A percentile compares a stretch with the other conserved stretches of the same genome.
Evolutionary conservation across 1,140 invertebrate genomes (phyloP).

Genomic region (Ceratina australensis): DNA sequence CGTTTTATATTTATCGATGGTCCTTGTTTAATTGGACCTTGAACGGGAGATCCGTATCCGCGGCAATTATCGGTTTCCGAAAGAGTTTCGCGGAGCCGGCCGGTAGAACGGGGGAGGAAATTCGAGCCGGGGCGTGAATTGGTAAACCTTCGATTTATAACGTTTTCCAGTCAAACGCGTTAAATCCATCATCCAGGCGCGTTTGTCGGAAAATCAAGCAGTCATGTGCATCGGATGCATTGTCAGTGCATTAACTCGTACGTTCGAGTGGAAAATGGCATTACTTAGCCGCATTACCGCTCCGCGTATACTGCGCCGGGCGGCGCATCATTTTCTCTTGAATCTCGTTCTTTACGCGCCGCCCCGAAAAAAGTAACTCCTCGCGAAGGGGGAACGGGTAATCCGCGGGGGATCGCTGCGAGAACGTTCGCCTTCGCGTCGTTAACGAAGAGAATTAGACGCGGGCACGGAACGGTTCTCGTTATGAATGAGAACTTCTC

Average conservation of each 20-base stretch:
- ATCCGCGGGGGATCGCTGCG: not conserved
- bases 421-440: not conserved
- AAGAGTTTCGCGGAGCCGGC: not conserved
- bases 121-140: conserved; percentile 25
- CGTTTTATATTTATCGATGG: no score
- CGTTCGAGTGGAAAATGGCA: conserved; percentile 54
- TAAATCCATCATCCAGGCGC: conserved; percentile 39
- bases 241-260: conserved; percentile 52
- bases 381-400: not conserved
- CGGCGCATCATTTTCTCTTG: conserved; percentile 5
- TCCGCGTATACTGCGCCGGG: conserved; percentile 7
- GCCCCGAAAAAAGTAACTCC: not conserved
- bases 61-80: not conserved
- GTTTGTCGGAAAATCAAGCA: conserved; percentile 61
- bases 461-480: not conserved
- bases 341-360: not conserved
- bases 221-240: conserved; percentile 49
- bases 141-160: conserved; percentile 61
- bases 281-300: conserved; percentile 41
- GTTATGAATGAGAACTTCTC: conserved; percentile 6
- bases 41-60: not conserved
- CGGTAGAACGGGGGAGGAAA: not conserved
- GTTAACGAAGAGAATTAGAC: not conserved
- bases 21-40: not conserved
- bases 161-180: conserved; percentile 55